These are phyloP conservation scores for Harpalus rubripes DNA, from an alignment of 2,888 invertebrate species.

Conservation along the genomic window DNA sequence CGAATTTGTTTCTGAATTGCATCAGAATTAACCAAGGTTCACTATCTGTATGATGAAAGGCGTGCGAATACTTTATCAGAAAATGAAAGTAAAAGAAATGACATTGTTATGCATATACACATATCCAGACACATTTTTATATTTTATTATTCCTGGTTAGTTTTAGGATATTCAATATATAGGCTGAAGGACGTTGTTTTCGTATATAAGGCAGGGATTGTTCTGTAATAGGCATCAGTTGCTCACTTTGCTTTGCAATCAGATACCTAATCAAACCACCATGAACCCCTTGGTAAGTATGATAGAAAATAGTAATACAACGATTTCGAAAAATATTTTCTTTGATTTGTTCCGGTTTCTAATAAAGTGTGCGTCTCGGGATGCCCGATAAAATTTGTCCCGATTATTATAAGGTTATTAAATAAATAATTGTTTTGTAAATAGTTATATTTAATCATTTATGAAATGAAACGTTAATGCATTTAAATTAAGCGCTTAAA, in stretches of 20 bases:
- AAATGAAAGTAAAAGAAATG: slow-evolving; percentile 25
- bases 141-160: neutral
- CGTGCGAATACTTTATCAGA: neutral
- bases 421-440: too few relatives aligned
- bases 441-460: too few relatives aligned
- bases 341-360: too few relatives aligned
- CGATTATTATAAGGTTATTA: too few relatives aligned
- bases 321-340: too few relatives aligned
- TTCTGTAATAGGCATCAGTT: slow-evolving; percentile 33
- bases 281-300: slow-evolving; percentile 43
- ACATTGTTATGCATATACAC: slow-evolving; percentile 12
- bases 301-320: neutral
- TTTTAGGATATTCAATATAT: slow-evolving; percentile 29
- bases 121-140: slow-evolving; percentile 25
- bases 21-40: slow-evolving; percentile 40
- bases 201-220: neutral
- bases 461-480: too few relatives aligned
- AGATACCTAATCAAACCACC: neutral
- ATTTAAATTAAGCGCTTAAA: too few relatives aligned
- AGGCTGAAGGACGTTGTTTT: slow-evolving; percentile 22
- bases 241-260: slow-evolving; percentile 18
- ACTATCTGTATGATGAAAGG: slow-evolving; percentile 16
- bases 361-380: too few relatives aligned
- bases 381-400: too few relatives aligned
- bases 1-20: slow-evolving; percentile 15